A percentile compares a stretch with the other conserved stretches of the same genome.
These are phyloP conservation scores for Trichomalopsis sarcophagae DNA, from an alignment of 1,140 invertebrate genomes.

Conservation along the genomic window DNA sequence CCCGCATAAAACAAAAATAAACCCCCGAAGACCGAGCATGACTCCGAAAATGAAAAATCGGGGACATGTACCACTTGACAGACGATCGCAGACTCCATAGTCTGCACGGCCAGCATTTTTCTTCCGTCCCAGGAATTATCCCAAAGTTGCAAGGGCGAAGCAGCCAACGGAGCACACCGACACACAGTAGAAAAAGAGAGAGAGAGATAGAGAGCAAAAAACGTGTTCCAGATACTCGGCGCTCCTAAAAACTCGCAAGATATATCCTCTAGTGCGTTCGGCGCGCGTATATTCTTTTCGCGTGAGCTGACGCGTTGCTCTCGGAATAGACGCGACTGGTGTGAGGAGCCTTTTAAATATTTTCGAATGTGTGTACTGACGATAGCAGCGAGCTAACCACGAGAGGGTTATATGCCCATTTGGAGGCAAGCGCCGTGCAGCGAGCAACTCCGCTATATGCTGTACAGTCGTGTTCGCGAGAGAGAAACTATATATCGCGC, in stretches of 20 bases:
- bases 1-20: not conserved
- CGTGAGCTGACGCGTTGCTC: not conserved
- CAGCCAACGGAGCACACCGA: not conserved
- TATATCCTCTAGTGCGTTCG: not conserved
- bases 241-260: not conserved
- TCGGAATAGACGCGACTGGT: not conserved
- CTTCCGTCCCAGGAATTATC: not conserved
- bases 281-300: not conserved
- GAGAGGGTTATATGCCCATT: conserved; percentile 45
- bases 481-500: not conserved
- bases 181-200: not conserved
- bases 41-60: not conserved
- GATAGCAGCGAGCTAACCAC: not conserved
- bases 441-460: not conserved
- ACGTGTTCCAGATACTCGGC: conserved; percentile 30
- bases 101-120: conserved; percentile 40
- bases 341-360: not conserved
- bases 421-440: conserved; percentile 23
- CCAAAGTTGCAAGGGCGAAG: not conserved
- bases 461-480: not conserved
- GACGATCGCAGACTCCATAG: not conserved
- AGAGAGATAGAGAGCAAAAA: not conserved
- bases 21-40: not conserved
- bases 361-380: conserved; percentile 1
- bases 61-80: conserved; percentile 1